Base-by-base conservation (phyloP, 2,797 vertebrate genomes). In the Sebastes trivittatus region DNA sequence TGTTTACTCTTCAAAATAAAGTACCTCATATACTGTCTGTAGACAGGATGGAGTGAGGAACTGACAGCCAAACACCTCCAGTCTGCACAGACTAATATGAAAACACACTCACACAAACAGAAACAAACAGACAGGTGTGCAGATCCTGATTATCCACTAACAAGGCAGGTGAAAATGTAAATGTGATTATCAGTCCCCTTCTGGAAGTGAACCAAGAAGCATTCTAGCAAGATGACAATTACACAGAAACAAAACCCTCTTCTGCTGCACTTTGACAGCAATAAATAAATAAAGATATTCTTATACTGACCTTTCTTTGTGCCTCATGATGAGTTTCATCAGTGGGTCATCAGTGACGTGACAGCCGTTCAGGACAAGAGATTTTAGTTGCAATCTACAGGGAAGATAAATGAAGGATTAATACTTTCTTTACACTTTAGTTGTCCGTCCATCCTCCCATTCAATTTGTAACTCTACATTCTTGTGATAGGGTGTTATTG, bases 1-100 rank as follows among this genome's bases (percentile, higher is more conserved):
- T 34, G 23, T 10, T 32, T 23, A 20, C 11, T 71, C 20, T 82
- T 75, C 2, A 32, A 87, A 83, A 75, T 65, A 32, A 78, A 66
- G 16, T 81, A 92, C 91, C 89, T 90, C 49, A 78, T 60, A 90
- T 60, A 89, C 73, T 32, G 29, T 84, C 36, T 58, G 79, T 25
- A 96, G 13, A 79, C 85, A 92, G 11, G 85, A 82, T 11, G 81
- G n/a, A 7, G 85, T 92, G 60, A 95, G 75, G 68, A 71, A 90
- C 85, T 93, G 89, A 73, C 93, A 96, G 52, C 92, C 94, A 91
- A 96, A 95, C 36, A 95, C 67, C 92, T 95, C 88, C 80, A 94
- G 63, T 85, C 93, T 95, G 68, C 59, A 25, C 72, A 95, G 89
- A 56, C 92, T 95, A 34, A 32, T 20, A 67, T 9, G 32, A 56